Base-by-base conservation (phyloP, 2,888 invertebrate genomes). In the Drosophila sordidapex region DNA sequence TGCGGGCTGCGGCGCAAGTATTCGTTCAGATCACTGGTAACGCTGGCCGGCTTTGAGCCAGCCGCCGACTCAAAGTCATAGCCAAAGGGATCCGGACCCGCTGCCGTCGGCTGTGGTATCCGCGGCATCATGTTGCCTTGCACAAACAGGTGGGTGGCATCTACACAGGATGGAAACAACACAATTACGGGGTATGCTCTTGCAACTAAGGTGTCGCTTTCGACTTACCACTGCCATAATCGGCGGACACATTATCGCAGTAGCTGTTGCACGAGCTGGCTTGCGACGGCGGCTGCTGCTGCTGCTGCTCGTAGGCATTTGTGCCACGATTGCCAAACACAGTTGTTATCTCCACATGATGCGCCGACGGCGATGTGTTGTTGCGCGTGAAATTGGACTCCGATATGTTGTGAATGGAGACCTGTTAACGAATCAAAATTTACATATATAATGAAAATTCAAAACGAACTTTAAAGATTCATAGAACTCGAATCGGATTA, bases 1-100 rank as follows among this genome's bases (percentile, higher is more conserved):
- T 74, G 82, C 77, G 89, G 89, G 43, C 87, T 87, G 67, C 87
- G 83, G 18, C 87, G 90, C 70, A 96, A 94, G 89, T 96, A 95
- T 91, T 97, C 96, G 93, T 96, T 96, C 85, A 97, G 94, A 93
- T 97, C 96, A 85, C 97, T 94, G 92, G 76, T 83, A 40, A 85
- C 89, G 57, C 90, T 85, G 59, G 96, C 95, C 76, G 96, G 95
- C 68, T 90, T 86, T 1, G 90, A 87, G 60, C 70, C 64, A 8
- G 96, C 95, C 63, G 97, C 95, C 60, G 97, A 96, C 76, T 97
- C 96, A 76, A 97, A 97, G 92, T 97, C 97, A 90, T 96, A 96
- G 82, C 97, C 97, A 93, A 97, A 97, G 27, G 97, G 95, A 93
- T 98, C 98, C 93, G 98, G 97, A 2, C 96, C 96, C 91, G 97